Percentiles rank a stretch among this genome's conserved stretches.
Evolutionary conservation across 2,888 invertebrate species (phyloP).

Genomic region (Lagria hirta): DNA sequence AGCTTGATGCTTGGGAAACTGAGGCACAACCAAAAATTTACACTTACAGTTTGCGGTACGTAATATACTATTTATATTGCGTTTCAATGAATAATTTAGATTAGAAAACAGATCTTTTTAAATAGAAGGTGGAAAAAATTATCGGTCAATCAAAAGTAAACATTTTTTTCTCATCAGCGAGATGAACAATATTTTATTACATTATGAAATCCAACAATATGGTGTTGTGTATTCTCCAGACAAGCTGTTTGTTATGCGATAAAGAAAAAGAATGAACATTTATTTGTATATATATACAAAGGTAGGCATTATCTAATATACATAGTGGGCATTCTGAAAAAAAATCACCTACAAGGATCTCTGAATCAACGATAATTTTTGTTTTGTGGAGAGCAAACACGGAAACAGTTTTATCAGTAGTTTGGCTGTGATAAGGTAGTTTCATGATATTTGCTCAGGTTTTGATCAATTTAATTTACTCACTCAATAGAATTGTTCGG

Average conservation of each 20-base stretch:
- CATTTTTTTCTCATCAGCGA: no score
- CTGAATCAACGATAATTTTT: constrained; percentile 39
- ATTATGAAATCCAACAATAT: no score
- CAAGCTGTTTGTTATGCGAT: constrained; percentile 43
- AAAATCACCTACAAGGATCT: constrained; percentile 19
- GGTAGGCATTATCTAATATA: constrained; percentile 24
- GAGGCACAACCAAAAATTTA: no score
- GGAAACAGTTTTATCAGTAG: constrained; percentile 44
- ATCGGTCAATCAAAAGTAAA: no score
- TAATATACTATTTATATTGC: no score
- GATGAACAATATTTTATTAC: no score
- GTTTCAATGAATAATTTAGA: no score
- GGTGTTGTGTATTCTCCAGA: constrained; percentile 37
- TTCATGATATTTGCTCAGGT: constrained; percentile 42
- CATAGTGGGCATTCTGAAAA: constrained; percentile 23
- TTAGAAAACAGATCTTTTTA: no score
- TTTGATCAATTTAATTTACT: constrained; percentile 25
- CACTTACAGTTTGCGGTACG: no score
- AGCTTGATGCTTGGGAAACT: no score
- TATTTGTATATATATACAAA: constrained; percentile 31
- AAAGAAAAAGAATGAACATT: constrained; percentile 38
- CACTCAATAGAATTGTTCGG: constrained; percentile 16
- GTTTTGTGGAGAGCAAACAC: constrained; percentile 39
- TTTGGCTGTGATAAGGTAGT: constrained; percentile 39
- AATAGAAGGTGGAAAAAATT: no score